Base-by-base conservation (phyloP, 2,888 invertebrate species). In the Trissoscelio sp. region DNA sequence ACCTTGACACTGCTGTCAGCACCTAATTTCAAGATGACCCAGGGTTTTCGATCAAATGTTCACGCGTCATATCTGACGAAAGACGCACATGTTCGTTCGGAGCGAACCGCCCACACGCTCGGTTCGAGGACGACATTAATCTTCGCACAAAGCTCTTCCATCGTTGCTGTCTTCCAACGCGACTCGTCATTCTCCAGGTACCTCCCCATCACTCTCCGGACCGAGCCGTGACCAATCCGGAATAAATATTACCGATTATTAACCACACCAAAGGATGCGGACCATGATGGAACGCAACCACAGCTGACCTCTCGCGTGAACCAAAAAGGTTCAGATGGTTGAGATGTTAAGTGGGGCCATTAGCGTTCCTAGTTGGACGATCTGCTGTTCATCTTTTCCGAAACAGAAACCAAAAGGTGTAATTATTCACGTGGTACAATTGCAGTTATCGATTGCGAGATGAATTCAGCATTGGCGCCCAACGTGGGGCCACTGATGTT, bases 281-380 rank as follows among this genome's bases (percentile, higher is more conserved):
- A 82, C 77, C 69, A 74, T 83, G 83, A 85, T 82, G 82, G 84
- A 85, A 75, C 82, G 81, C 74, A 62, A 67, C 16, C 58, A 79
- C 67, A 66, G 55, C 75, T 73, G 83, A 85, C 83, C 77, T 73
- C 72, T 74, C 28, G 62, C 64, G 58, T 75, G 78, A 73, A 70
- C 70, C 66, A 37, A 73, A 69, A 64, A 62, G 74, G 70, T 81
- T 78, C 79, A 46, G 46, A 84, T 86, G 89, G 86, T 90, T 90
- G 90, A 90, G 90, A 91, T 88, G 91, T 91, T 91, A 91, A 91
- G 91, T 91, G 90, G 91, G 88, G 86, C 91, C 90, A 91, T 91
- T 91, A 91, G 88, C 89, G 73, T 86, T 86, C 87, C 87, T 87
- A 85, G 87, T 46, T 77, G 73, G 55, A 74, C 83, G 82, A 86